A percentile compares a stretch with the other conserved stretches of the same genome.
phyloP scores from a whole-genome alignment of 2,797 vertebrate species.

The Coracias cyanogaster region DNA sequence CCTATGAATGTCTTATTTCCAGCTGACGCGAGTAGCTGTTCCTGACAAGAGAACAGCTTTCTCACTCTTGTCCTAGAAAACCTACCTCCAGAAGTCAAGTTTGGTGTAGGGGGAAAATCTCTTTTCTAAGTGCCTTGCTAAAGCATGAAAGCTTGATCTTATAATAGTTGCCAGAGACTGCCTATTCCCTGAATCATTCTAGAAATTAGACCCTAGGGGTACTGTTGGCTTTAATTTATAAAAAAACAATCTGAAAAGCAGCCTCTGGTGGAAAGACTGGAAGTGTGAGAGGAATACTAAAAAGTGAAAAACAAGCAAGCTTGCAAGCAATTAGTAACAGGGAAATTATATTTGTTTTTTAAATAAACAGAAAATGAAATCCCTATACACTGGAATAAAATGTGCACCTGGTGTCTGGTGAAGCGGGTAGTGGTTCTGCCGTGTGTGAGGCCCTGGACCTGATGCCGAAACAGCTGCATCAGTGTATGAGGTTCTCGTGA shows the following conservation, averaged over 20 bases:
- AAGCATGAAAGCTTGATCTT: neutral
- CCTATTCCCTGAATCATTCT: neutral
- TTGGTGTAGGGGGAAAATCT: neutral
- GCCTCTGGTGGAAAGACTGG: neutral
- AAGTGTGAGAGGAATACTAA: neutral
- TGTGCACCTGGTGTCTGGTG: neutral
- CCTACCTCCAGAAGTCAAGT: neutral
- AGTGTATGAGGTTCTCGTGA: neutral
- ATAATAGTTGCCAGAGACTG: neutral
- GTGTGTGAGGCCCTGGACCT: too few relatives aligned
- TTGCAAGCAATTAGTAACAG: neutral
- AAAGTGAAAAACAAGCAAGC: neutral
- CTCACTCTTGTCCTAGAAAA: neutral
- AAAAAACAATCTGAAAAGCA: constrained; percentile 11
- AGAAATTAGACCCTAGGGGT: neutral
- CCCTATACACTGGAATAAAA: neutral
- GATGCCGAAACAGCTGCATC: neutral
- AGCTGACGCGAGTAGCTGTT: neutral
- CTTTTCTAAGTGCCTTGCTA: neutral
- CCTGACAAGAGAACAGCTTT: neutral
- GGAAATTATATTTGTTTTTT: neutral
- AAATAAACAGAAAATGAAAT: neutral
- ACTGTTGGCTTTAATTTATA: neutral
- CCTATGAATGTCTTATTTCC: neutral
- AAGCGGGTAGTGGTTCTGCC: accelerated